Evolutionary conservation across 2,113 vertebrate species (phyloP).

Genomic region (Ceyx margarethae): DNA sequence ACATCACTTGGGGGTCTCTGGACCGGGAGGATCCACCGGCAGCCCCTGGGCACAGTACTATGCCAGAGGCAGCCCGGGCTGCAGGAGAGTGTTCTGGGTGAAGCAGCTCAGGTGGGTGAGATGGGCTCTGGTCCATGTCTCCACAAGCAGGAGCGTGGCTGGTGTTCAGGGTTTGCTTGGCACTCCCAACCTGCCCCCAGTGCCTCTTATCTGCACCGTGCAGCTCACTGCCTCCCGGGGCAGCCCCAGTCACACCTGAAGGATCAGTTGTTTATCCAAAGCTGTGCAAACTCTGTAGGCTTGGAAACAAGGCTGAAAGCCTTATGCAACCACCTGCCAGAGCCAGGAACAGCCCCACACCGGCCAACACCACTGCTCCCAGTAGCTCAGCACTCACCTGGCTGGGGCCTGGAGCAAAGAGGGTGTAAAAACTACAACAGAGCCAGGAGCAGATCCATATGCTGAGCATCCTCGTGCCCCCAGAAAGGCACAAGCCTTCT

Average conservation of each 20-base stretch:
- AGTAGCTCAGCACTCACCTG: background rate
- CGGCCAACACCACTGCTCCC: background rate
- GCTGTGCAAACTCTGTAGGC: background rate
- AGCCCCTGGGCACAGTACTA: fast-evolving
- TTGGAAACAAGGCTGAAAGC: background rate
- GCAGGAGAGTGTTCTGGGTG: background rate
- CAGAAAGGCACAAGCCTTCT: background rate
- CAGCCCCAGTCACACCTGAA: background rate
- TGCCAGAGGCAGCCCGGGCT: background rate
- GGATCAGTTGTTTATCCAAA: slow-evolving; percentile 5
- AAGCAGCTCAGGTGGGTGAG: background rate
- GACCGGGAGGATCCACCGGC: background rate
- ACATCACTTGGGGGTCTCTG: background rate
- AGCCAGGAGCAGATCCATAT: background rate
- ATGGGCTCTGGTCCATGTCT: background rate
- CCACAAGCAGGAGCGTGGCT: background rate
- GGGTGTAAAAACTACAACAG: background rate
- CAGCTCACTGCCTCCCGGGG: background rate
- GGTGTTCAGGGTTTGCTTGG: background rate
- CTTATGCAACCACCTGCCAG: background rate
- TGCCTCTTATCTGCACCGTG: background rate
- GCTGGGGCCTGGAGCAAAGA: background rate
- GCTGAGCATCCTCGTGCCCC: background rate
- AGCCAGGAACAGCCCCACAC: background rate
- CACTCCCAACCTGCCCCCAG: background rate